Percentiles rank a stretch among this genome's conserved stretches.
phyloP scores from a whole-genome alignment of 35 echinoderm and acorn worm species.

The Stichopus chloronotus region DNA sequence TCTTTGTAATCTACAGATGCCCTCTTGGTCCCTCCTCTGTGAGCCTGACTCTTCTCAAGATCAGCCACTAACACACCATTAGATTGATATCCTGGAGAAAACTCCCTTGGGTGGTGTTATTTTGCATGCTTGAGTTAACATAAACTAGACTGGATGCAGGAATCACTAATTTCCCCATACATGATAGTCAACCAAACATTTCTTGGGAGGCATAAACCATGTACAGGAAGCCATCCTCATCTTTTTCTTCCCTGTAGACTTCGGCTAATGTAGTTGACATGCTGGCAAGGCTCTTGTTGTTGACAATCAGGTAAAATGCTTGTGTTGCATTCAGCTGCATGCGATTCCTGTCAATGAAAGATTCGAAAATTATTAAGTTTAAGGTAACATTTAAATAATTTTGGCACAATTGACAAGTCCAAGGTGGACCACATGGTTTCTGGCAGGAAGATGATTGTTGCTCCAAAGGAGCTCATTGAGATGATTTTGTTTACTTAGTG shows the following conservation, averaged over 20 bases:
- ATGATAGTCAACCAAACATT: constrained; percentile 90
- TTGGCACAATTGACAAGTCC: too few species aligned
- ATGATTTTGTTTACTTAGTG: too few species aligned
- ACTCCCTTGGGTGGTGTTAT: not conserved
- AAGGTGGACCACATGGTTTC: too few species aligned
- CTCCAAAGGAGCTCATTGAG: too few species aligned
- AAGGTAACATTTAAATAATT: too few species aligned
- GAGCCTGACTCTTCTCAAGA: too few species aligned
- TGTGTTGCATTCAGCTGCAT: constrained; percentile 99
- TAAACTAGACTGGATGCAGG: not conserved
- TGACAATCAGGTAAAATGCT: constrained; percentile 98
- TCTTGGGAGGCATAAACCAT: constrained; percentile 99
- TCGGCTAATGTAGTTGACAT: constrained; percentile 98
- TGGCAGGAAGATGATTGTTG: too few species aligned
- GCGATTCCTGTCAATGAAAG: constrained; percentile 81
- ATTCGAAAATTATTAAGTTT: too few species aligned
- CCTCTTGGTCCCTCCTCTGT: too few species aligned
- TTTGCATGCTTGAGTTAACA: not conserved
- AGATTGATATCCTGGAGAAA: not conserved
- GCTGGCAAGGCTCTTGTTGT: constrained; percentile 98
- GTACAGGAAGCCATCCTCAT: constrained; percentile 98
- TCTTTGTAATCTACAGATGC: too few species aligned
- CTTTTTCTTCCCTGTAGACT: constrained; percentile 96
- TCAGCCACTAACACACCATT: not conserved
- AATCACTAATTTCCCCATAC: too few species aligned